Evolutionary conservation across 2,797 vertebrate genomes (phyloP), one percentile per base, ranked within the genome.

Genomic region (Neostethus bicornis): DNA sequence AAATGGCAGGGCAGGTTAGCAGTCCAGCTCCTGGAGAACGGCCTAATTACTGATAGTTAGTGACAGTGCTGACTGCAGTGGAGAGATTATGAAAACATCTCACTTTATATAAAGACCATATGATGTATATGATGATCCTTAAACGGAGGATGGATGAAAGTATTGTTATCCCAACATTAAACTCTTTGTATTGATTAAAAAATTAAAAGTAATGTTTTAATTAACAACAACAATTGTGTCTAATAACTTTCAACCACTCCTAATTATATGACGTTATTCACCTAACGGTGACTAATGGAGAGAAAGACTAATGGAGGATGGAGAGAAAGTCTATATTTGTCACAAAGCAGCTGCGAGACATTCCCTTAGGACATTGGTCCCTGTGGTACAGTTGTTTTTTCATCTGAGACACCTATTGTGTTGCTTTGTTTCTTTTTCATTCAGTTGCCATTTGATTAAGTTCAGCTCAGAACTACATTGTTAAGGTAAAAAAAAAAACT

Each of bases 11-110:
- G 61, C 57, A 72, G 73, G 70, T 80, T 66, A 72, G 61, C 61
- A 70, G 59, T 56, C 37, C 37, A 46, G 32, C 52, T 66, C 32
- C 55, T 54, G 13, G 64, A 69, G 64, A 56, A 50, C 0, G 11
- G 55, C 65, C 61, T 73, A 77, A 80, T 83, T 62, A 68, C 62
- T 39, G 53, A 66, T 38, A 59, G 53, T 44, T 80, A 68, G 76
- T 54, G 5, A 8, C 28, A 59, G n/a, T 14, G 10, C 32, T 65
- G 24, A 31, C 50, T 35, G 16, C 61, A 35, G 54, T 29, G 46
- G 75, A 42, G 51, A 39, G 9, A 48, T 73, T 57, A 68, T 67
- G 66, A 74, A 70, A 58, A 69, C 34, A 16, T 20, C 59, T 56
- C 39, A 20, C 58, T 59, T 66, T 50, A 50, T 79, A 77, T 64